These are phyloP conservation scores for Conus ventricosus DNA, from an alignment of 1,140 invertebrate species.

Conservation along the genomic window DNA sequence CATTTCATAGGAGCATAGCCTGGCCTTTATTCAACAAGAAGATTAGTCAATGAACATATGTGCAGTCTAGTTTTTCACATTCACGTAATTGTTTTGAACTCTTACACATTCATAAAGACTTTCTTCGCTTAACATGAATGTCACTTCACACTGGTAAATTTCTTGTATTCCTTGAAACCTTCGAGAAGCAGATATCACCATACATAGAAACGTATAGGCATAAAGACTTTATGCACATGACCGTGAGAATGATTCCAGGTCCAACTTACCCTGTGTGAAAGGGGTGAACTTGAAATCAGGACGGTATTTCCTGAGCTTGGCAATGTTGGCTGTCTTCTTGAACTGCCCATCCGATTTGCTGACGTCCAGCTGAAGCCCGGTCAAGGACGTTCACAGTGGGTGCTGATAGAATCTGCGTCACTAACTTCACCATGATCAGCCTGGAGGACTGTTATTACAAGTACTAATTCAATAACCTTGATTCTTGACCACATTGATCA, in stretches of 20 bases:
- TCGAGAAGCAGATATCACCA: background rate
- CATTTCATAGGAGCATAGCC: too few species aligned
- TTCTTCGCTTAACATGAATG: background rate
- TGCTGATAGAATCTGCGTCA: background rate
- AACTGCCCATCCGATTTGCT: constrained; percentile 95
- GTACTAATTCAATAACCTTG: too few species aligned
- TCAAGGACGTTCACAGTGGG: constrained; percentile 35
- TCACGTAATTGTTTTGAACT: background rate
- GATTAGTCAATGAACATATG: too few species aligned
- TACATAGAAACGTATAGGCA: background rate
- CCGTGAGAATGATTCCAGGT: background rate
- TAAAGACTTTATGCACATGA: background rate
- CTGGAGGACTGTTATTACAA: too few species aligned
- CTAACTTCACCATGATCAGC: background rate
- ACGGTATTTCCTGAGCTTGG: constrained; percentile 87
- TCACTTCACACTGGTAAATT: too few species aligned
- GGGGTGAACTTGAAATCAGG: constrained; percentile 95
- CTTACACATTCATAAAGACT: background rate
- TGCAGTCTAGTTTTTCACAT: too few species aligned
- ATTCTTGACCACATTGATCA: too few species aligned
- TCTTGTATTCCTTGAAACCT: background rate
- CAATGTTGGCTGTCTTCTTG: constrained; percentile 98
- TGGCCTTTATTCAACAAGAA: too few species aligned
- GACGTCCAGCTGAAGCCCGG: constrained; percentile 82
- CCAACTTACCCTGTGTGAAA: constrained; percentile 81